A percentile compares a stretch with the other conserved stretches of the same genome.
phyloP scores from a whole-genome alignment of 2,797 vertebrate species.

The Fistularia commersonii region DNA sequence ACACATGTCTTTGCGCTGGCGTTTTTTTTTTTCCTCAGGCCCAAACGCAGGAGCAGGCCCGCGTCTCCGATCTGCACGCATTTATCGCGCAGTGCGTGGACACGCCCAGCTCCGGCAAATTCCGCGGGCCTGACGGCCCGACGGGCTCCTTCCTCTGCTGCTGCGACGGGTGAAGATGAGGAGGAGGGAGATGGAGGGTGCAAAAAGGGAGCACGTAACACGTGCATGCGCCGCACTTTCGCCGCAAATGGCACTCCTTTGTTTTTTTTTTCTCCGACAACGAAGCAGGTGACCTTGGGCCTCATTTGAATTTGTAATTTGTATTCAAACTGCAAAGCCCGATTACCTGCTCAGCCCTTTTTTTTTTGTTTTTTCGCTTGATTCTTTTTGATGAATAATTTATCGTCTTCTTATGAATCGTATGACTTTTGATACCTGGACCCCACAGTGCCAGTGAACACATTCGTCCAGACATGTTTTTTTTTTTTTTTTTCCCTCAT shows the following conservation, averaged over 20 bases:
- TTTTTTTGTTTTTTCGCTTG: no score
- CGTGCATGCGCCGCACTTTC: conserved; percentile 28
- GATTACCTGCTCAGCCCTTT: conserved; percentile 44
- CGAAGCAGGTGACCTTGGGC: conserved; percentile 44
- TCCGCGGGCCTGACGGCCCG: conserved; percentile 71
- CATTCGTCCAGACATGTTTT: conserved; percentile 6
- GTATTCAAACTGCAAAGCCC: conserved; percentile 25
- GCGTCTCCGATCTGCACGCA: conserved; percentile 76
- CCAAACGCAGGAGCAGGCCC: conserved; percentile 71
- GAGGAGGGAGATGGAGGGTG: background rate
- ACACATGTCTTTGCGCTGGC: background rate
- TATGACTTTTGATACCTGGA: conserved; percentile 22
- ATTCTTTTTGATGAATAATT: conserved; percentile 57
- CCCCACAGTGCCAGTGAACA: conserved; percentile 23
- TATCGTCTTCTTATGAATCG: conserved; percentile 22
- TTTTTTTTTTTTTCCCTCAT: no score
- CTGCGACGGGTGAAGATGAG: conserved; percentile 69
- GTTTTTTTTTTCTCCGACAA: conserved; percentile 14
- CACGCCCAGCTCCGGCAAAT: conserved; percentile 87
- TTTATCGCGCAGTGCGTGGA: conserved; percentile 87
- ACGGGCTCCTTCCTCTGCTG: conserved; percentile 85
- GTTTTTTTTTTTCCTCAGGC: conserved; percentile 65
- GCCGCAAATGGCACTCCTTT: conserved; percentile 26
- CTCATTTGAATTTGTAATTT: conserved; percentile 45
- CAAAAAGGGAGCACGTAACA: conserved; percentile 5